Evolutionary conservation across 2,888 invertebrate genomes (phyloP), one percentile per base, ranked within the genome.

Genomic region (Mythimna ferrago): DNA sequence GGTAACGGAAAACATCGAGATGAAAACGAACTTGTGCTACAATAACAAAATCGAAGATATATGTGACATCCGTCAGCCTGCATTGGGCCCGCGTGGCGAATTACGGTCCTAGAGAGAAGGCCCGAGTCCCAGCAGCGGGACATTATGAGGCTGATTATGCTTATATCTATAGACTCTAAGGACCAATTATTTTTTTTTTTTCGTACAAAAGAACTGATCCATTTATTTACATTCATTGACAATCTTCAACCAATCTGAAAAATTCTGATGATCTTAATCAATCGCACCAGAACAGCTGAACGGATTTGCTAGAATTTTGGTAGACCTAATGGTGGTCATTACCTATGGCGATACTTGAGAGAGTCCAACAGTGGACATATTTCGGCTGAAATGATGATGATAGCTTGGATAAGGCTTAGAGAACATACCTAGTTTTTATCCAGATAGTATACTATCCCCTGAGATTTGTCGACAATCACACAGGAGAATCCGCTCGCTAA

Each of bases 151-250:
- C 16, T 6, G 48, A 48, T 48, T 6, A 19, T 16, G 16, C 16
- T 48, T 14, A 44, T 14, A 41, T 0, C 11, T 41, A 41, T 41
- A 11, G 9, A 14, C 21, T 38, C 5, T 56, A 44, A 71, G 48
- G 35, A 71, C 48, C 19, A 70, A 51, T 19, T 53, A 51, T 19
- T 53, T 41, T 54, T 48, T 53, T 41, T 54, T 48, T 71, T 11
- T 2, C 19, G 11, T 41, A 32, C 4, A 14, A 51, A 64, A 71
- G 41, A 56, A 61, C 56, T 65, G 26, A 1, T 26, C 14, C 11
- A 3, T 64, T 60, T 19, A 57, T 2, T 26, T 26, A 26, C 26
- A 19, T 26, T 4, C 19, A 19, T 11, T n/a, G 38, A 6, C 1
- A 41, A 51, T 19, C 4, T 9, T 48, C 11, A 11, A 11, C 3